Evolutionary conservation across 2,113 vertebrate species (phyloP), one percentile per base, ranked within the genome.

Genomic region (Edolisoma coerulescens): DNA sequence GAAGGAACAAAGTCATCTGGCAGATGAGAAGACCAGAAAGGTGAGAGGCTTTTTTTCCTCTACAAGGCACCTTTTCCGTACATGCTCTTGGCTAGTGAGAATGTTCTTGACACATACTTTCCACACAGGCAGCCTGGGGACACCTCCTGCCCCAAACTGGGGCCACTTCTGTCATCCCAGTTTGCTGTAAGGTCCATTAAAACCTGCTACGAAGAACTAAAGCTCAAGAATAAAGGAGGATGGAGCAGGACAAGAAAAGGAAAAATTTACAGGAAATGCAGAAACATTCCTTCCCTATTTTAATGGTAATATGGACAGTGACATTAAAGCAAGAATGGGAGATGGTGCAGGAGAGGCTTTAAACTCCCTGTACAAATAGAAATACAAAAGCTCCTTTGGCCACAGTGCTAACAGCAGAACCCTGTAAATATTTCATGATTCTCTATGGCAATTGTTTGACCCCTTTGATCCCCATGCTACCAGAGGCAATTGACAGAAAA

Each of bases 401-500:
- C 94, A 71, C 84, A 64, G 90, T 84, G 89, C 96, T 90, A 93
- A 96, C 76, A 94, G 88, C 69, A 92, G 86, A 93, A 92, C 86
- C 19, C 65, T 41, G 80, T 96, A 94, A 96, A 97, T 97, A 95
- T 92, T 96, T 96, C 75, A 97, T 64, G 63, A 75, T 49, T 64
- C 65, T 92, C 90, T 60, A 84, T 7, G 12, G 86, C 95, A 84
- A 84, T 95, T 94, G 80, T 95, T 95, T 95, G 96, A 94, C 83
- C 96, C 65, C 53, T 86, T 63, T 76, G 83, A 89, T 87, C 90
- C 90, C 83, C 86, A 50, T 45, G 69, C 77, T 90, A 90, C 89
- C 80, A 75, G 84, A 93, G 54, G 94, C 96, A 95, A 92, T 90
- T 95, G 95, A 94, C 90, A 95, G 90, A 94, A 95, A 95, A 94